Base-by-base conservation (phyloP, 2,797 vertebrate species). In the Alca torda region DNA sequence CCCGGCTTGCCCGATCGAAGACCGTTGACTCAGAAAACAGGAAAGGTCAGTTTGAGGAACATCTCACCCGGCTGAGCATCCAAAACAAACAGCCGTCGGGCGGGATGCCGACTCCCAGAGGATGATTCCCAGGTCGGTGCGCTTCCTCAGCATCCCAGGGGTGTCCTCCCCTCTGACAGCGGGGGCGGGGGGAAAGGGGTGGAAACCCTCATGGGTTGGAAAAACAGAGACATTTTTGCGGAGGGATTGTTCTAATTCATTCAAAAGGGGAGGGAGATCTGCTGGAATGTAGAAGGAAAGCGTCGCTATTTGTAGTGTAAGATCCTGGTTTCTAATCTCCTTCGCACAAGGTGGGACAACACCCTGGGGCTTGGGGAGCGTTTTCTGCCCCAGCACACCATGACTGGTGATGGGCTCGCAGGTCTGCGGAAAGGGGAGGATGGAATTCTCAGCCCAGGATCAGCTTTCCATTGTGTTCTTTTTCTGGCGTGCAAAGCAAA, bases 1-100 rank as follows among this genome's bases (percentile, higher is more conserved):
- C 94, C 94, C 87, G 90, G 41, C 87, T 96, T 94, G 91, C 43
- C 87, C 64, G 95, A 87, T 93, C 91, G 72, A 5, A 95, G 97
- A 82, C 85, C 77, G 20, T 82, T 94, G 93, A 75, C 96, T 98
- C 37, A 76, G 96, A 93, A 87, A 97, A 95, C 96, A 96, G 97
- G 97, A 98, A 89, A 98, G 98, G 98, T 97, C 98, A 97, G 89
- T 87, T 76, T 91, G 97, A 96, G 79, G 92, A 75, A 97, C 94
- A 93, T 87, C 93, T 90, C 91, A 72, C 91, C 92, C 69, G 89
- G 93, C 39, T 88, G 54, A 4, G 41, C 95, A 81, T 95, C 97
- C 98, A 97, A 98, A 95, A 81, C 95, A 97, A 98, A 97, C 97
- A 98, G 92, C 89, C 21, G 1, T 33, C 2, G 17, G 12, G 11